A percentile compares a stretch with the other conserved stretches of the same genome.
phyloP scores from a whole-genome alignment of 2,888 invertebrate genomes.

The Synergus itoensis region DNA sequence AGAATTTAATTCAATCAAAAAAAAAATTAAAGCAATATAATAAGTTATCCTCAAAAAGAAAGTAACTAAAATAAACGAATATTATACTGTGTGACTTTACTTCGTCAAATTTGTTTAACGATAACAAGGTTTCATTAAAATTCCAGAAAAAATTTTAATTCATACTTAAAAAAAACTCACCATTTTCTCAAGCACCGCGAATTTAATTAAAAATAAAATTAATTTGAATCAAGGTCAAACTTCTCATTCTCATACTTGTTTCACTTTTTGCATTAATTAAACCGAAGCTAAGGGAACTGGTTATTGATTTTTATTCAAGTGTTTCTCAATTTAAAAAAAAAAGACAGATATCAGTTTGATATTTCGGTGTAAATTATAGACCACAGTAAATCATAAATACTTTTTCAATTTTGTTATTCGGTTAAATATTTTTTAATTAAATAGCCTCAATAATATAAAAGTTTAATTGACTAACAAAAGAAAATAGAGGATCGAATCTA shows the following conservation, averaged over 20 bases:
- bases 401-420: background rate
- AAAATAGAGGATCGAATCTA: background rate
- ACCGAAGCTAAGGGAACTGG: too few relatives aligned
- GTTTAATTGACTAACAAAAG: background rate
- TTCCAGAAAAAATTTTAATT: background rate
- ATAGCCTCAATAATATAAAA: background rate
- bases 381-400: background rate
- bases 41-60: background rate
- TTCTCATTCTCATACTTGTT: too few relatives aligned
- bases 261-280: too few relatives aligned
- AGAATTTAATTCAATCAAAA: background rate
- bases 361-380: background rate
- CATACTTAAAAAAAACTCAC: too few relatives aligned
- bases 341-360: background rate
- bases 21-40: background rate
- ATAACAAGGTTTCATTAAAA: background rate
- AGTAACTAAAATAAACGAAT: too few relatives aligned
- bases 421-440: background rate
- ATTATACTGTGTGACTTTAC: background rate
- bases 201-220: too few relatives aligned
- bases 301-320: too few relatives aligned
- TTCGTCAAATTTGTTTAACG: background rate
- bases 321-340: background rate
- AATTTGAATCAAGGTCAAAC: too few relatives aligned
- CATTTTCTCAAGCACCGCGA: too few relatives aligned